These are phyloP conservation scores for Pyrrhura leucotis DNA, from an alignment of 2,797 vertebrate species.

Conservation along the genomic window DNA sequence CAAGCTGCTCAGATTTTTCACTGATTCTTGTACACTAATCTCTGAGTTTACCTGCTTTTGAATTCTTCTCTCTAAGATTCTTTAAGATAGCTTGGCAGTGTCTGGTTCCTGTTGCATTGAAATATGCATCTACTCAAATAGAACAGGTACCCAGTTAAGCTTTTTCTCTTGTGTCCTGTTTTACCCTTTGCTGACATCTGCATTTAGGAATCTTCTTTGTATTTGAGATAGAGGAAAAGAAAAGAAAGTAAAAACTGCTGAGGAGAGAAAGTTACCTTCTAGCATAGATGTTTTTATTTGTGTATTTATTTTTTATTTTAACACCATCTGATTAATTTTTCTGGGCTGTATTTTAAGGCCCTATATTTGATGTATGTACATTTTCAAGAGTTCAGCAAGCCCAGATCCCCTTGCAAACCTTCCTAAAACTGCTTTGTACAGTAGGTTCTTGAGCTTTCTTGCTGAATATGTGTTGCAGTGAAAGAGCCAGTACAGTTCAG, in stretches of 20 bases:
- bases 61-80: background rate
- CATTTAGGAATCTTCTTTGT: background rate
- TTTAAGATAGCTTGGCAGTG: background rate
- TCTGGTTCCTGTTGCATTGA: background rate
- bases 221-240: background rate
- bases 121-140: background rate
- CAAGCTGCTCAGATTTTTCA: background rate
- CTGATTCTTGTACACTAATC: background rate
- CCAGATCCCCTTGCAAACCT: background rate
- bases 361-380: background rate
- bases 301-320: background rate
- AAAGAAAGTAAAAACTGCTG: background rate
- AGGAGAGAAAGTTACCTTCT: background rate
- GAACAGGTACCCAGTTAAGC: background rate
- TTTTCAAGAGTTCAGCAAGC: background rate
- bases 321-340: background rate
- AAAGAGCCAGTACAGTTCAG: constrained; percentile 51
- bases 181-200: background rate
- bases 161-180: background rate
- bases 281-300: background rate
- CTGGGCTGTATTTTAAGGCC: background rate
- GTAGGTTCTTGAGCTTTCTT: constrained; percentile 1
- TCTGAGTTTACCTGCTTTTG: background rate
- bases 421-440: background rate
- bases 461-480: constrained; percentile 43